These are phyloP conservation scores for Trilocha varians DNA, from an alignment of 2,888 invertebrate species.

Conservation along the genomic window DNA sequence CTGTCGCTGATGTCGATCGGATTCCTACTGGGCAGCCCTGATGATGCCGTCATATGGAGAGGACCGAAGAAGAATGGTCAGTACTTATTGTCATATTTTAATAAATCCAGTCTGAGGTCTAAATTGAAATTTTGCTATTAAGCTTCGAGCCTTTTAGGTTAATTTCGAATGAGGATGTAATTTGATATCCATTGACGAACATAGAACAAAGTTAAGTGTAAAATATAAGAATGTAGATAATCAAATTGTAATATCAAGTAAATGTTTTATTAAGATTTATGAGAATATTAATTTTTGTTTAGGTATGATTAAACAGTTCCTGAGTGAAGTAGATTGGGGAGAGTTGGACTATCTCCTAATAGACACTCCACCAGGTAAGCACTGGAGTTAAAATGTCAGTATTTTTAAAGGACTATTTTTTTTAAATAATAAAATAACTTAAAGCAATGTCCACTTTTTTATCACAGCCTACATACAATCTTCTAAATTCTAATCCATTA, in stretches of 20 bases:
- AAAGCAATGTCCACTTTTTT: too few species aligned
- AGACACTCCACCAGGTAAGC: conserved; percentile 92
- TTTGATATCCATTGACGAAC: too few species aligned
- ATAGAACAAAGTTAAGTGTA: too few species aligned
- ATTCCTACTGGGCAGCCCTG: conserved; percentile 87
- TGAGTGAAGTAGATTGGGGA: conserved; percentile 97
- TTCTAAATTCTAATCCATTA: too few species aligned
- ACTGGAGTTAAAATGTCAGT: not conserved
- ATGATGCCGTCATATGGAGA: conserved; percentile 99
- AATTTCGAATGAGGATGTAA: not conserved
- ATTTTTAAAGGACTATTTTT: too few species aligned
- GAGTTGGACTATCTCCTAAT: conserved; percentile 89
- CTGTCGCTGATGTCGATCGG: conserved; percentile 98
- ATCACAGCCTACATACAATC: too few species aligned
- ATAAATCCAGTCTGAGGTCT: not conserved
- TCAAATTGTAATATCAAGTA: too few species aligned
- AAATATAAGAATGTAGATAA: too few species aligned
- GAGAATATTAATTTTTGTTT: conserved; percentile 13
- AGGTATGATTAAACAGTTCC: conserved; percentile 95
- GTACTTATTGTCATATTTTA: not conserved
- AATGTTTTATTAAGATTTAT: too few species aligned
- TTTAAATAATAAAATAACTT: too few species aligned
- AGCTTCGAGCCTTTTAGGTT: not conserved
- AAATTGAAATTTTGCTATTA: not conserved
- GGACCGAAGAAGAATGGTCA: conserved; percentile 97